Conservation (phyloP, 2,888 invertebrate species). For the Caenorhabditis becei region DNA sequence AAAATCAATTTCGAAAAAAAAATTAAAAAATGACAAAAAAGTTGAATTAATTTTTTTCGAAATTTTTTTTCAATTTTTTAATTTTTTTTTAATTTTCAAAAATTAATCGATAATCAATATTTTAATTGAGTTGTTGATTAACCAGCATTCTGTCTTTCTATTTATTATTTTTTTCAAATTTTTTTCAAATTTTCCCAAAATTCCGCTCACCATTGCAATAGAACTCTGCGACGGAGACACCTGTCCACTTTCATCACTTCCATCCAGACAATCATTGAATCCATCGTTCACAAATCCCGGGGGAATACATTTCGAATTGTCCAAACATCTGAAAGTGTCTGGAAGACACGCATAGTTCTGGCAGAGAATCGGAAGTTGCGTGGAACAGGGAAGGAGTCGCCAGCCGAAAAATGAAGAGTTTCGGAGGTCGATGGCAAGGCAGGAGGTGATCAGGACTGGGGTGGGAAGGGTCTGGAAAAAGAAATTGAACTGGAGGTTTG, state of each 20-base stretch:
- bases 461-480: slow-evolving; percentile 20
- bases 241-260: slow-evolving; percentile 69
- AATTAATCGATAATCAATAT: too few relatives aligned
- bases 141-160: too few relatives aligned
- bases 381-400: slow-evolving; percentile 66
- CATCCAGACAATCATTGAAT: slow-evolving; percentile 71
- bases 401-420: slow-evolving; percentile 66
- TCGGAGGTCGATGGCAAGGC: slow-evolving; percentile 58
- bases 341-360: slow-evolving; percentile 75
- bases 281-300: slow-evolving; percentile 66
- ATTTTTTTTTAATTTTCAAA: too few relatives aligned
- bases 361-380: slow-evolving; percentile 68
- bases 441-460: not conserved
- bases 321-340: slow-evolving; percentile 70
- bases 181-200: not conserved
- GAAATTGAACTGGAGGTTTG: too few relatives aligned
- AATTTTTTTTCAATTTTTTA: not conserved
- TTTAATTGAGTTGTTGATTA: too few relatives aligned
- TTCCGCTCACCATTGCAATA: not conserved
- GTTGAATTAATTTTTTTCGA: too few relatives aligned
- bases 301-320: slow-evolving; percentile 74
- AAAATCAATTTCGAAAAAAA: too few relatives aligned
- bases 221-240: not conserved
- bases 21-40: too few relatives aligned
- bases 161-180: not conserved